phyloP scores from a whole-genome alignment of 2,797 vertebrate genomes.

The Rhabdophis nuchalis region DNA sequence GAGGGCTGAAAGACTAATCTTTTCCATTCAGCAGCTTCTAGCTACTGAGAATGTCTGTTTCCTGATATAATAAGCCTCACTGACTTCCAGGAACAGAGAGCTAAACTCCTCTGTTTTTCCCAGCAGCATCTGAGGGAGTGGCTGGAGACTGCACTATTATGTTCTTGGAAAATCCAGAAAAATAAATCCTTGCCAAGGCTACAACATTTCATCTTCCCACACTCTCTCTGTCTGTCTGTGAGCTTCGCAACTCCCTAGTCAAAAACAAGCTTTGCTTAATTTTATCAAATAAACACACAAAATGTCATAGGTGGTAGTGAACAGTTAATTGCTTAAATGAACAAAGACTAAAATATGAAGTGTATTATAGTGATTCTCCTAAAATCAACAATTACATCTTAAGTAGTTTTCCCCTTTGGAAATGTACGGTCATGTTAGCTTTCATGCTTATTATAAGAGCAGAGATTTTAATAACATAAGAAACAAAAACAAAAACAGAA shows the following conservation, averaged over 20 bases:
- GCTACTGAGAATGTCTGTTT: slow-evolving; percentile 51
- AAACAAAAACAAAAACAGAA: not conserved
- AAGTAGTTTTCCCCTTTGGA: not conserved
- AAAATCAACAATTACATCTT: slow-evolving; percentile 42
- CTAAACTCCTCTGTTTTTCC: slow-evolving; percentile 65
- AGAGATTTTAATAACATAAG: not conserved
- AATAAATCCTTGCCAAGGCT: slow-evolving; percentile 57
- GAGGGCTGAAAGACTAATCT: slow-evolving; percentile 51
- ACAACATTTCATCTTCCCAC: slow-evolving; percentile 26
- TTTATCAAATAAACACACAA: slow-evolving; percentile 44
- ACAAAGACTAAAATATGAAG: slow-evolving; percentile 33
- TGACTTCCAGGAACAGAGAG: slow-evolving; percentile 67
- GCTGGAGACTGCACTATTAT: slow-evolving; percentile 57
- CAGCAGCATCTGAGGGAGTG: slow-evolving; percentile 65
- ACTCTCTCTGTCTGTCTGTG: slow-evolving; percentile 20
- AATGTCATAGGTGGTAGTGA: slow-evolving; percentile 13
- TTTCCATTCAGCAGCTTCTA: slow-evolving; percentile 53
- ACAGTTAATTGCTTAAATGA: slow-evolving; percentile 28
- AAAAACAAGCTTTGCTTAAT: slow-evolving; percentile 27
- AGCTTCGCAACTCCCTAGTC: slow-evolving; percentile 25
- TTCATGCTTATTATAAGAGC: not conserved
- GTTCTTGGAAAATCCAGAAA: slow-evolving; percentile 69
- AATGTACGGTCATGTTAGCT: not conserved
- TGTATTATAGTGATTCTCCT: slow-evolving; percentile 33
- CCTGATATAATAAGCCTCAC: slow-evolving; percentile 37